phyloP scores from a whole-genome alignment of 2,113 vertebrate species.

The Dermatemys mawii region DNA sequence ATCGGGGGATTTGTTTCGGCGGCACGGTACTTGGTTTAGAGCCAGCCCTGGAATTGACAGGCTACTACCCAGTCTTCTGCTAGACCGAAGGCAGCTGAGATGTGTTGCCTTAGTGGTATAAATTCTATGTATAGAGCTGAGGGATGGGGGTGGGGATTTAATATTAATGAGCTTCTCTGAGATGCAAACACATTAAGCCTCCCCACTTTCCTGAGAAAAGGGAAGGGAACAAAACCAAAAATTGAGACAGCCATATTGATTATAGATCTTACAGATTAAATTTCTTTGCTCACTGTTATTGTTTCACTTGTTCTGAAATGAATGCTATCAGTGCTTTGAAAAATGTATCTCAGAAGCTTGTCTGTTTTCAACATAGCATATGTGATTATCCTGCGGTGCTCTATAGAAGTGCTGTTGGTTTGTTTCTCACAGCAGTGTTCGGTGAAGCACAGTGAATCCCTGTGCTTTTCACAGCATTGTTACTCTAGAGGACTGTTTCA shows the following conservation, averaged over 20 bases:
- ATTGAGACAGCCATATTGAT: background rate
- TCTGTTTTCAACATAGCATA: background rate
- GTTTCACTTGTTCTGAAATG: conserved; percentile 4
- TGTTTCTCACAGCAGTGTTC: background rate
- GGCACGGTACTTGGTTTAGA: too few species aligned
- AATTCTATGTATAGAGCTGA: background rate
- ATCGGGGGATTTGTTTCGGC: too few species aligned
- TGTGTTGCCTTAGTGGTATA: background rate
- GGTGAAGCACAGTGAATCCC: background rate
- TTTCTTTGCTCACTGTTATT: background rate
- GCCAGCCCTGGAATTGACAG: too few species aligned
- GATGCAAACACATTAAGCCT: background rate
- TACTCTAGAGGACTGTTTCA: background rate
- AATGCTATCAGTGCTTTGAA: background rate
- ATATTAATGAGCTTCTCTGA: background rate
- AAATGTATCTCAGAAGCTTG: background rate
- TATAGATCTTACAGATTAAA: background rate
- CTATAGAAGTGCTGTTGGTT: background rate
- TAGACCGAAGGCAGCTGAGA: background rate
- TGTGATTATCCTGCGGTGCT: background rate
- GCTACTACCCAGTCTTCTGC: background rate
- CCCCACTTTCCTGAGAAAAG: background rate
- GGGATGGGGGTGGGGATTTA: background rate
- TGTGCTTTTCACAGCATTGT: background rate
- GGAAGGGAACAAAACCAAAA: background rate